Percentiles rank a stretch among this genome's conserved stretches.
Evolutionary conservation across 2,113 vertebrate genomes (phyloP).

Genomic region (Solenodon paradoxus): DNA sequence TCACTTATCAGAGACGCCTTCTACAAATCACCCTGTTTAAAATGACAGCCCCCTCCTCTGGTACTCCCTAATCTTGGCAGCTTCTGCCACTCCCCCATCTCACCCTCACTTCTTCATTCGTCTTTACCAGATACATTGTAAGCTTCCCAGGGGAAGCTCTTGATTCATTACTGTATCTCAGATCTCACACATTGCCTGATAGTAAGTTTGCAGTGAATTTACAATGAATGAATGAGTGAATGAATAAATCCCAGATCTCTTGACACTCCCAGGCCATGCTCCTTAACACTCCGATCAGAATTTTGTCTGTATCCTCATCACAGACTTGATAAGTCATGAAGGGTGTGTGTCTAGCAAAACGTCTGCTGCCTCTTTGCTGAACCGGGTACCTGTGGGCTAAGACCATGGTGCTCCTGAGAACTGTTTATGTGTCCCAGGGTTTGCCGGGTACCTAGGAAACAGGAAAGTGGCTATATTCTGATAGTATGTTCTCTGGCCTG

Average conservation of each 20-base stretch:
- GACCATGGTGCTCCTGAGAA: not conserved
- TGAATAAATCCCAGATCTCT: not conserved
- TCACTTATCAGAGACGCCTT: not conserved
- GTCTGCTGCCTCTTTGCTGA: not conserved
- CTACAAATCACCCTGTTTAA: not conserved
- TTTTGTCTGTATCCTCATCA: not conserved
- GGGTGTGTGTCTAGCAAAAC: not conserved
- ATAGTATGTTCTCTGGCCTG: not conserved
- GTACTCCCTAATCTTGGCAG: not conserved
- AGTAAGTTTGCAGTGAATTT: not conserved
- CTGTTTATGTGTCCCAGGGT: not conserved
- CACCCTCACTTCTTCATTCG: not conserved
- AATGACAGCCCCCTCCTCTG: not conserved
- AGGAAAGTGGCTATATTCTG: constrained; percentile 21
- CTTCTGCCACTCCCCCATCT: fast-evolving
- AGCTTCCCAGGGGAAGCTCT: not conserved
- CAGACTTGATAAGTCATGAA: not conserved
- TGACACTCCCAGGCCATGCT: not conserved
- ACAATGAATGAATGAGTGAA: not conserved
- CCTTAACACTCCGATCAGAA: not conserved
- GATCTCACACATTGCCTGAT: not conserved
- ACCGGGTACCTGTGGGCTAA: not conserved
- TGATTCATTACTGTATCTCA: not conserved
- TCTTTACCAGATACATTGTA: not conserved
- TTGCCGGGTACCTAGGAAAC: constrained; percentile 29